Percentiles rank a stretch among this genome's conserved stretches.
These are phyloP conservation scores for Homarus gammarus DNA, from an alignment of 2,888 invertebrate genomes.

Conservation along the genomic window DNA sequence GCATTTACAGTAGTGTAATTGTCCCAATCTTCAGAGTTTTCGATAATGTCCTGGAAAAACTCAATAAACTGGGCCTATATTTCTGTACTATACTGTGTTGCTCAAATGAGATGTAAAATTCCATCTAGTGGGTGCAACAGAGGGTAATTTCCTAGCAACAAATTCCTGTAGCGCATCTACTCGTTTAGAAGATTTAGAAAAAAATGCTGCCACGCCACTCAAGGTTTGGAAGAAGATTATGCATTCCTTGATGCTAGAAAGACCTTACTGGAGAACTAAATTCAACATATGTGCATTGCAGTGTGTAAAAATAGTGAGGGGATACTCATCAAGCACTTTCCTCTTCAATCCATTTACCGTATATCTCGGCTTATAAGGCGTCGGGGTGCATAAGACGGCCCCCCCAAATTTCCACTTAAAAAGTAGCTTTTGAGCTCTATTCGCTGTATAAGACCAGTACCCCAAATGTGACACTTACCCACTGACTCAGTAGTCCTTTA, in stretches of 20 bases:
- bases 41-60: conserved; percentile 14
- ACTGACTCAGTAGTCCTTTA: no score
- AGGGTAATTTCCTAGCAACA: conserved; percentile 8
- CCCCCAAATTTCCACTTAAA: conserved; percentile 17
- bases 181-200: conserved; percentile 14
- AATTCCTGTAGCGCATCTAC: not conserved
- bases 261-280: conserved; percentile 18
- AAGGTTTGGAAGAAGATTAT: conserved; percentile 23
- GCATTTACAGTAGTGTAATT: conserved; percentile 14
- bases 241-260: conserved; percentile 6
- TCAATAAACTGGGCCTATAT: not conserved
- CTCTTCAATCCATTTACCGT: not conserved
- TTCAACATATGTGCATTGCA: conserved; percentile 23
- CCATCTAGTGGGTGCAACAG: not conserved
- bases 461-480: no score
- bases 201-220: conserved; percentile 14
- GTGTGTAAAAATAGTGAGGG: conserved; percentile 24
- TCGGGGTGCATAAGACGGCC: conserved; percentile 19
- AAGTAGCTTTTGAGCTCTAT: no score
- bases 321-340: conserved; percentile 50
- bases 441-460: no score
- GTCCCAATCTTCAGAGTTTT: conserved; percentile 33
- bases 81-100: not conserved
- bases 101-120: conserved; percentile 35
- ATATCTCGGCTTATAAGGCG: not conserved